Base-by-base conservation (phyloP, 1,140 invertebrate genomes). In the Macrobrachium rosenbergii region DNA sequence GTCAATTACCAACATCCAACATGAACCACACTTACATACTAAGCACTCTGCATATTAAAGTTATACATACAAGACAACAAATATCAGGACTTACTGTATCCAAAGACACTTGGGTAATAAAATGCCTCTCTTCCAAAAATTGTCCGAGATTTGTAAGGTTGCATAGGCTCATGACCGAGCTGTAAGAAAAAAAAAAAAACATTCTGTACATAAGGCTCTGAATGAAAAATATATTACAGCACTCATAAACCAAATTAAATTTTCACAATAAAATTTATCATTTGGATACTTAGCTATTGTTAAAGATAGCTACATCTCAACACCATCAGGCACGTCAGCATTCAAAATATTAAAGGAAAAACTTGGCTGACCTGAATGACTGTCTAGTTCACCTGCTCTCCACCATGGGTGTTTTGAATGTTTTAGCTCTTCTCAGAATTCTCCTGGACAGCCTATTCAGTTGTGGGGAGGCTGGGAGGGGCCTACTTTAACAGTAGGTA, bases 161-260 rank as follows among this genome's bases (percentile, higher is more conserved):
- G 91, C 85, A 98, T 93, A 0, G 97, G 97, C 92, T 98, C 97
- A 93, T 97, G 95, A 28, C 96, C 96, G 89, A 97, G 94, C 94
- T 97, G 90, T 88, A 92, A 91, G 80, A 88, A 90, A 78, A 89
- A 7, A 73, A 67, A 85, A 21, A n/a, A 21, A 78, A 58, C 81
- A 62, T 88, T 73, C 81, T 83, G 64, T 80, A 86, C 75, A 82
- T 72, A 63, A 63, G 88, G 67, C 62, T 80, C 45, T 64, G 88
- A 28, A 58, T 76, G 72, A 28, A 79, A 10, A 80, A n/a, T 80
- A 73, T 60, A n/a, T 21, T 62, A 17, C 21, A 82, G 45, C 63
- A 0, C 43, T 0, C 5, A 11, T 0, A n/a, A 37, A 43, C 69
- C 23, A 52, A 52, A 52, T 0, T 52, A 52, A 78, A 87, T 75